Evolutionary conservation across 2,888 invertebrate genomes (phyloP).

Genomic region (Heliconius ismenius): DNA sequence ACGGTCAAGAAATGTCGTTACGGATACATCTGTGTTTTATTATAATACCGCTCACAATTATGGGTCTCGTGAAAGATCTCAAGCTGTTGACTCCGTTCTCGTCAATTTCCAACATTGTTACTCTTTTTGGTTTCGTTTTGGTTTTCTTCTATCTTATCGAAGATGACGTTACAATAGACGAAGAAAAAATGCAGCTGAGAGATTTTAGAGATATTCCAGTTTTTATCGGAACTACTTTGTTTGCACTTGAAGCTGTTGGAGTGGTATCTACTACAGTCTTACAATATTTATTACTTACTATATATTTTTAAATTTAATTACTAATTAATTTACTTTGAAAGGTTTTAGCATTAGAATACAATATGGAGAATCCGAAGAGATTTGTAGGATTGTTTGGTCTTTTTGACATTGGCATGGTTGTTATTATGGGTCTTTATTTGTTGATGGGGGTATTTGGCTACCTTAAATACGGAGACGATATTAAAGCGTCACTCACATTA

Average conservation of each 20-base stretch:
- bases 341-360: conserved; percentile 95
- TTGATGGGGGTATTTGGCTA: conserved; percentile 93
- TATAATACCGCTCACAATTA: conserved; percentile 82
- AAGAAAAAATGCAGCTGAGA: conserved; percentile 75
- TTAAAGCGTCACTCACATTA: conserved; percentile 91
- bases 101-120: conserved; percentile 88
- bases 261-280: conserved; percentile 76
- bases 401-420: conserved; percentile 88
- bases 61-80: conserved; percentile 86
- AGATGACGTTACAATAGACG: conserved; percentile 80
- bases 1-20: conserved; percentile 62
- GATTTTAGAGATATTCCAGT: conserved; percentile 83
- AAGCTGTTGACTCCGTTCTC: conserved; percentile 90
- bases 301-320: neutral
- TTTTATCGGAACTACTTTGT: conserved; percentile 93
- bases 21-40: conserved; percentile 82
- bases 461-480: conserved; percentile 87
- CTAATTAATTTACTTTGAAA: conserved; percentile 54
- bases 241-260: conserved; percentile 91
- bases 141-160: conserved; percentile 87
- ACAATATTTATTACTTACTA: neutral
- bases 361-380: conserved; percentile 91
- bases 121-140: conserved; percentile 86
- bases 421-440: conserved; percentile 88
- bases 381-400: conserved; percentile 90